A percentile compares a stretch with the other conserved stretches of the same genome.
These are phyloP conservation scores for Leistus spinibarbis DNA, from an alignment of 2,888 invertebrate genomes.

Conservation along the genomic window DNA sequence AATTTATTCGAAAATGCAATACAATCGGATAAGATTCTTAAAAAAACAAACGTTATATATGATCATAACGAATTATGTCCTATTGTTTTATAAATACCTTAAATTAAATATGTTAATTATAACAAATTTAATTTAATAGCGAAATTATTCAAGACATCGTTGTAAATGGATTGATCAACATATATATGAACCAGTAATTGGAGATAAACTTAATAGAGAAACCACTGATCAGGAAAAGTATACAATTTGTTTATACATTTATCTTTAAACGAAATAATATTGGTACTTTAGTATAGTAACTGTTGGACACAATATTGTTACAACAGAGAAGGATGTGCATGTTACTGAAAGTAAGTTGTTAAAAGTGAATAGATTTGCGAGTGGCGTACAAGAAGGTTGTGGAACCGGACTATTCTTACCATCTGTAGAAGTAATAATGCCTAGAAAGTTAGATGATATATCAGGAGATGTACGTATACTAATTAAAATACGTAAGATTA, in stretches of 20 bases:
- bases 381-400: conserved; percentile 59
- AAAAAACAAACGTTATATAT: no score
- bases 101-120: conserved; percentile 6
- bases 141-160: conserved; percentile 42
- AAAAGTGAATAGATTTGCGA: conserved; percentile 57
- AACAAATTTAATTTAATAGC: conserved; percentile 8
- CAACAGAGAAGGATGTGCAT: background rate
- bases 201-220: background rate
- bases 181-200: conserved; percentile 54
- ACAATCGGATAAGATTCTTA: no score
- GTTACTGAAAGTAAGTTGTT: conserved; percentile 56
- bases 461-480: conserved; percentile 38
- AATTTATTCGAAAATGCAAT: no score
- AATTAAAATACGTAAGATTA: background rate
- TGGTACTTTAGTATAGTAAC: background rate
- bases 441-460: conserved; percentile 38
- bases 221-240: background rate
- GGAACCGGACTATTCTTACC: conserved; percentile 56
- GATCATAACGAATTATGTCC: no score
- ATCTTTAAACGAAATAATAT: background rate
- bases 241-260: background rate
- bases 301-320: background rate
- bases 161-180: conserved; percentile 63
- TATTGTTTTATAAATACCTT: no score
- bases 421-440: conserved; percentile 47